Evolutionary conservation across 1,140 invertebrate species (phyloP).

Genomic region (Diorhabda sublineata): DNA sequence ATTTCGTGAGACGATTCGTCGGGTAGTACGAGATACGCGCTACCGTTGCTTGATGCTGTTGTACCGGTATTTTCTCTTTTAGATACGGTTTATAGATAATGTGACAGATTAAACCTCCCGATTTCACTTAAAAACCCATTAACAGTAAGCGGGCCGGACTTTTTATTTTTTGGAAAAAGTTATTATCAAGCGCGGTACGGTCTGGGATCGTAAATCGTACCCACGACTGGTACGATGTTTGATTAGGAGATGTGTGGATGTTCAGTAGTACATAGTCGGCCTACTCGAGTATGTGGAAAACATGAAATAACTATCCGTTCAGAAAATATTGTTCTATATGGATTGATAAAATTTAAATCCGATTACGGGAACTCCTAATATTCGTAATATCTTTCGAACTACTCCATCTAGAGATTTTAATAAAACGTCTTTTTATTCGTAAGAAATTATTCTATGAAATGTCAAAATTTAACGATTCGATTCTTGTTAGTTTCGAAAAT

Average conservation of each 20-base stretch:
- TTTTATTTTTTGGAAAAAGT: conserved; percentile 1
- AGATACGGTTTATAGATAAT: conserved; percentile 1
- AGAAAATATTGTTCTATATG: too few species aligned
- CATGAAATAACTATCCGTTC: too few species aligned
- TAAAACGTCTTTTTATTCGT: too few species aligned
- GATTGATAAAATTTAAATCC: too few species aligned
- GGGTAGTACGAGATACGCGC: background rate
- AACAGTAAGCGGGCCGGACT: background rate
- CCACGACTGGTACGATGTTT: conserved; percentile 1
- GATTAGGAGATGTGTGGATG: conserved; percentile 1
- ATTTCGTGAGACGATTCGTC: background rate
- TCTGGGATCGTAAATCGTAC: conserved; percentile 1
- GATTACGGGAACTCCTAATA: too few species aligned
- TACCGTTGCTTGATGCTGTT: background rate
- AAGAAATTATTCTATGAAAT: too few species aligned
- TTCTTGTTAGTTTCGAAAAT: too few species aligned
- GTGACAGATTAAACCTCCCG: conserved; percentile 1
- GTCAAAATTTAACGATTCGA: too few species aligned
- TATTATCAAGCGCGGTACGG: background rate
- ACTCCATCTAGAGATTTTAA: too few species aligned
- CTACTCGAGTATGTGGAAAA: background rate
- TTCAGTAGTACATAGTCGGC: background rate
- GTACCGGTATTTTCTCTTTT: conserved; percentile 1
- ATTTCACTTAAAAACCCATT: conserved; percentile 1
- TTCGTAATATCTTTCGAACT: too few species aligned